phyloP scores from a whole-genome alignment of 2,797 vertebrate species.

The Acomys russatus region DNA sequence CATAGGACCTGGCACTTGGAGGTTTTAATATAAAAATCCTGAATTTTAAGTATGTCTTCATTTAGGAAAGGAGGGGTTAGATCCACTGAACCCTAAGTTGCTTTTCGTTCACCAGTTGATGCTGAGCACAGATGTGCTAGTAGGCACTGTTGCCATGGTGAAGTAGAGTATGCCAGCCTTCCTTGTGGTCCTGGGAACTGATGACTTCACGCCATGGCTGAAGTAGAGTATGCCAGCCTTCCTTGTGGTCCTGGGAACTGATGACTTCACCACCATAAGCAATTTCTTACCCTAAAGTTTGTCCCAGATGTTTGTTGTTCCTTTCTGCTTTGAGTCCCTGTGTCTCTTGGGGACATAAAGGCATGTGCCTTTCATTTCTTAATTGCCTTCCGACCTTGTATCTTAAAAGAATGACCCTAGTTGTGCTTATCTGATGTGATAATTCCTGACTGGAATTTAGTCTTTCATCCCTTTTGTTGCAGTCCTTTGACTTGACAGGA shows the following conservation, averaged over 20 bases:
- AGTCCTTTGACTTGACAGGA: neutral
- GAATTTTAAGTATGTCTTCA: neutral
- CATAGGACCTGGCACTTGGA: neutral
- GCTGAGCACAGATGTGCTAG: neutral
- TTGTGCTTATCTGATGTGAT: neutral
- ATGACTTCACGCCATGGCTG: neutral
- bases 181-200: neutral
- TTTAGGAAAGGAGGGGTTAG: neutral
- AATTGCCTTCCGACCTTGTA: neutral
- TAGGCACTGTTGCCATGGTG: neutral
- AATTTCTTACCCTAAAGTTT: neutral
- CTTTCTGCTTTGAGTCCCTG: neutral
- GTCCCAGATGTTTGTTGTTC: neutral
- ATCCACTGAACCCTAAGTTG: neutral
- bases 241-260: neutral
- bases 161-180: neutral
- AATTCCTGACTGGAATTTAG: slow-evolving; percentile 17
- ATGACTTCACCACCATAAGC: neutral
- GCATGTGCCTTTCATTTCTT: neutral
- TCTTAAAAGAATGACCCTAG: neutral
- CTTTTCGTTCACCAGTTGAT: neutral
- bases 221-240: neutral
- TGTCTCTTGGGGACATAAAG: neutral
- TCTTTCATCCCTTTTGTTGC: neutral
- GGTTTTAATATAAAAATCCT: neutral